phyloP scores from a whole-genome alignment of 2,888 invertebrate species.

The Amphipyra berbera region DNA sequence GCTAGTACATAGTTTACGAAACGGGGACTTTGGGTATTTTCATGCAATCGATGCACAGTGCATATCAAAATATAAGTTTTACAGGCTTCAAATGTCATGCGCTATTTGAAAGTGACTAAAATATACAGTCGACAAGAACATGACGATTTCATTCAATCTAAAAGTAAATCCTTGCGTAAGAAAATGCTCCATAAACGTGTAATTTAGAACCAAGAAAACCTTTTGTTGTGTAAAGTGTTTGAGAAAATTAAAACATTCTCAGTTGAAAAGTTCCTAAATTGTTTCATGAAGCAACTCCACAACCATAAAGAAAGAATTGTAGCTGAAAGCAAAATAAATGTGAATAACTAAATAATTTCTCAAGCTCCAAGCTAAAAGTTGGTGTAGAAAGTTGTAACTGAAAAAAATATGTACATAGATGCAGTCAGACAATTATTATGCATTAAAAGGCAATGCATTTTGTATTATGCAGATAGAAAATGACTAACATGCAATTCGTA shows the following conservation, averaged over 20 bases:
- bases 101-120: slow-evolving; percentile 42
- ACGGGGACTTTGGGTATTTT: slow-evolving; percentile 62
- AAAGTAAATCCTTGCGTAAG: slow-evolving; percentile 17
- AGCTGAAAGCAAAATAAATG: slow-evolving; percentile 70
- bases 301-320: slow-evolving; percentile 70
- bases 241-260: slow-evolving; percentile 41
- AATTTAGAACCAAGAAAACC: slow-evolving; percentile 41
- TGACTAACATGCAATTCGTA: slow-evolving; percentile 77
- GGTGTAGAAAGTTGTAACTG: slow-evolving; percentile 44
- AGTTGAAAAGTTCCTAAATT: slow-evolving; percentile 47
- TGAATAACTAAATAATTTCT: slow-evolving; percentile 49
- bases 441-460: slow-evolving; percentile 67
- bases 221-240: slow-evolving; percentile 50
- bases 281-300: slow-evolving; percentile 67
- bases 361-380: slow-evolving; percentile 57
- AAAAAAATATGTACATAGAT: slow-evolving; percentile 49
- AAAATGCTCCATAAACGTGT: slow-evolving; percentile 34
- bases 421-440: slow-evolving; percentile 52
- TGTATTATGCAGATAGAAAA: slow-evolving; percentile 65
- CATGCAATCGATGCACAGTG: slow-evolving; percentile 65
- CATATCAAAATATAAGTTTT: slow-evolving; percentile 35
- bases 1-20: slow-evolving; percentile 60
- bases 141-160: slow-evolving; percentile 13
- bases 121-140: slow-evolving; percentile 26
- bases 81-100: slow-evolving; percentile 63